Conservation (phyloP, 2,888 invertebrate species). For the Epirrhoe alternata region DNA sequence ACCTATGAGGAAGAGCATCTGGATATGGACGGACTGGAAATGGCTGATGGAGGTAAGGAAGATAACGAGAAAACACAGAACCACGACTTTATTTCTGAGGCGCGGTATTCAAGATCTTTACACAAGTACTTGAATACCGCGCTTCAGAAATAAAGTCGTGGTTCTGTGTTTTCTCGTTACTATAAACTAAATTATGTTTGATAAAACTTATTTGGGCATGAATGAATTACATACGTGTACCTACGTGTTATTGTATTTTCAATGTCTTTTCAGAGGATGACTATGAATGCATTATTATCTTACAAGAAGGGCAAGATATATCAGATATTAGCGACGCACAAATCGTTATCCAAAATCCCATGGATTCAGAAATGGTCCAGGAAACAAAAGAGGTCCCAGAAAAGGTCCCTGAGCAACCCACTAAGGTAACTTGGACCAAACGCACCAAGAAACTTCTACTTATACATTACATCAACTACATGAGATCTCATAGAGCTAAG, state of each 20-base stretch:
- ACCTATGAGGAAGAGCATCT: conserved; percentile 38
- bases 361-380: conserved; percentile 29
- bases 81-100: too few relatives aligned
- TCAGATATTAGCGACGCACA: conserved; percentile 56
- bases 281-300: conserved; percentile 75
- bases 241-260: too few relatives aligned
- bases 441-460: conserved; percentile 64
- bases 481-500: conserved; percentile 60
- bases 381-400: conserved; percentile 20
- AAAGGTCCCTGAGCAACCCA: conserved; percentile 22
- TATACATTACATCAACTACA: conserved; percentile 65
- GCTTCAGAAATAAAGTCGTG: too few relatives aligned
- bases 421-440: conserved; percentile 62
- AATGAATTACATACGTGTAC: too few relatives aligned
- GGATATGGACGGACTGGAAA: conserved; percentile 48
- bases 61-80: too few relatives aligned
- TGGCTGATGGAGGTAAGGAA: conserved; percentile 48
- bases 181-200: too few relatives aligned
- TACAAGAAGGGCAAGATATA: conserved; percentile 71
- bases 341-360: conserved; percentile 50
- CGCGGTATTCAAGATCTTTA: too few relatives aligned
- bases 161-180: too few relatives aligned
- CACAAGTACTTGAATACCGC: too few relatives aligned
- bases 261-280: conserved; percentile 74
- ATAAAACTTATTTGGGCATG: too few relatives aligned